A percentile compares a stretch with the other conserved stretches of the same genome.
Evolutionary conservation across 2,113 vertebrate genomes (phyloP).

Genomic region (Puntigrus tetrazona): DNA sequence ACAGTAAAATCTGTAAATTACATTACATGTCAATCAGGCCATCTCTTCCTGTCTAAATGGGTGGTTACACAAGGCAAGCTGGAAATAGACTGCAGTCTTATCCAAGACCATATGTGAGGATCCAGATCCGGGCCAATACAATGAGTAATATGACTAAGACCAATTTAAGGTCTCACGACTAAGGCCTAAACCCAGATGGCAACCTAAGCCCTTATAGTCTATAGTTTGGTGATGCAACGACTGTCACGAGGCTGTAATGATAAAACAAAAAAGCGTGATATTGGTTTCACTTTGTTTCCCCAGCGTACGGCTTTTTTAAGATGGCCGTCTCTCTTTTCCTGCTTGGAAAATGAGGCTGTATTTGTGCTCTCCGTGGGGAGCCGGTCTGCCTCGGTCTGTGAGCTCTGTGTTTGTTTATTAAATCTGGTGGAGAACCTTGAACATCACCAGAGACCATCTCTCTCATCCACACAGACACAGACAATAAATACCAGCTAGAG

Average conservation of each 20-base stretch:
- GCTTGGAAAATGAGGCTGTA: slow-evolving; percentile 4
- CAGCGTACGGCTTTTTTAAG: neutral
- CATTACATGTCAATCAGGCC: slow-evolving; percentile 22
- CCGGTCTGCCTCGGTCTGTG: slow-evolving; percentile 4
- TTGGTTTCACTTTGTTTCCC: neutral
- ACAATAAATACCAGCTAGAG: slow-evolving; percentile 38
- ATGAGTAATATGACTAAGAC: neutral
- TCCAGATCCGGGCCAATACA: neutral
- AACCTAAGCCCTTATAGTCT: neutral
- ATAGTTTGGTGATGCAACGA: neutral
- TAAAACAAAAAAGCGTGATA: neutral
- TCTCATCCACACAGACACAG: neutral
- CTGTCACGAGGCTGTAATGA: neutral
- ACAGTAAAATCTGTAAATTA: slow-evolving; percentile 9
- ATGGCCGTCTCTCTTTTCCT: neutral
- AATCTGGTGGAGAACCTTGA: slow-evolving; percentile 32
- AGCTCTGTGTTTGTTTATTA: slow-evolving; percentile 43
- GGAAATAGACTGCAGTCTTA: neutral
- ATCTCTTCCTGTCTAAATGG: slow-evolving; percentile 19
- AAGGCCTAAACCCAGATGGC: neutral
- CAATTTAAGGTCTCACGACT: neutral
- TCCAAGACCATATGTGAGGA: neutral
- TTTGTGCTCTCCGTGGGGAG: slow-evolving; percentile 13
- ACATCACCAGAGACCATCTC: slow-evolving; percentile 14
- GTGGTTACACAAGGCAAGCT: neutral